phyloP scores from a whole-genome alignment of 2,888 invertebrate genomes.

The Epinotia demarniana region DNA sequence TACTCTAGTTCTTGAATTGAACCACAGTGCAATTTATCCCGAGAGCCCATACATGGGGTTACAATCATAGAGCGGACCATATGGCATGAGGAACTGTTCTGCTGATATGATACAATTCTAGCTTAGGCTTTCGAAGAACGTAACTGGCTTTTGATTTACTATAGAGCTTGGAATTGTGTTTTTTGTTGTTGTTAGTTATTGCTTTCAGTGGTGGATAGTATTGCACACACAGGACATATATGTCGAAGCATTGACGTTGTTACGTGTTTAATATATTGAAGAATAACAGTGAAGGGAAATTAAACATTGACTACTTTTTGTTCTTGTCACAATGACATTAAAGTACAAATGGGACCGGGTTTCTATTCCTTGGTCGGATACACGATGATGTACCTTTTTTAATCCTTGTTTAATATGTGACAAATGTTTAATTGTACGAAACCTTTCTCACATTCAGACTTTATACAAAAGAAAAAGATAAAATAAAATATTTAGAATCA shows the following conservation, averaged over 20 bases:
- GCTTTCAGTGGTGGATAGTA: neutral
- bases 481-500: neutral
- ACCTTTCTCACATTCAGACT: too few species aligned
- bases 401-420: too few species aligned
- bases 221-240: neutral
- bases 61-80: constrained; percentile 52
- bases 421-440: too few species aligned
- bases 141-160: constrained; percentile 17
- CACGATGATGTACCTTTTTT: too few species aligned
- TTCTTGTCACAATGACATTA: neutral
- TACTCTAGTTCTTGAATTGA: constrained; percentile 47
- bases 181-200: neutral
- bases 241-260: too few species aligned
- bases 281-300: too few species aligned
- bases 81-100: constrained; percentile 51
- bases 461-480: neutral
- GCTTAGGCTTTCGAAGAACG: constrained; percentile 24
- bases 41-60: constrained; percentile 54
- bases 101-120: constrained; percentile 28
- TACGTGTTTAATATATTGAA: too few species aligned
- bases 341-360: neutral
- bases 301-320: neutral
- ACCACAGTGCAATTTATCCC: constrained; percentile 53
- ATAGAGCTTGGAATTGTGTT: neutral
- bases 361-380: neutral